Percentiles rank a stretch among this genome's conserved stretches.
These are phyloP conservation scores for Dolichoris vasculosae DNA, from an alignment of 1,140 invertebrate species.

Conservation along the genomic window DNA sequence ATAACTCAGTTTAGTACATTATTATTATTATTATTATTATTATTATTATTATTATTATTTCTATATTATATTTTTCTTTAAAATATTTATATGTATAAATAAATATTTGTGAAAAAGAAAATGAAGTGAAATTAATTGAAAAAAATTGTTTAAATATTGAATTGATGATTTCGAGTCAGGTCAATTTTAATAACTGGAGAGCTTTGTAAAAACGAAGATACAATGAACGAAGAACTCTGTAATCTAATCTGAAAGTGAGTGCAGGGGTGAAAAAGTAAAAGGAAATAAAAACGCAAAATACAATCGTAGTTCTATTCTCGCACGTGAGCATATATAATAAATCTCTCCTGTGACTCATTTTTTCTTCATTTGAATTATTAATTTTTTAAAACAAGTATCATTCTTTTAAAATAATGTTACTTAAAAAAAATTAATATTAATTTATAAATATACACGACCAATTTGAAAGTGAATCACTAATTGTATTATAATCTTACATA, in stretches of 20 bases:
- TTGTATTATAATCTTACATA: no score
- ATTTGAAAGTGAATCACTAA: no score
- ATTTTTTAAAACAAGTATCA: no score
- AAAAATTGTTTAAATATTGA: background rate
- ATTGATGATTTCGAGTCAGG: background rate
- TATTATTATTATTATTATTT: no score
- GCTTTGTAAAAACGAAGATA: slow-evolving; percentile 6
- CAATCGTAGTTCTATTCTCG: slow-evolving; percentile 13
- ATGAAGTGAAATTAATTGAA: background rate
- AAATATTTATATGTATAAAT: background rate
- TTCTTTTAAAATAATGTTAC: no score
- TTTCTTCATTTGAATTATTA: no score
- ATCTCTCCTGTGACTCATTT: background rate
- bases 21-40: no score
- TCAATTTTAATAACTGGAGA: slow-evolving; percentile 31
- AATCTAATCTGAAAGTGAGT: slow-evolving; percentile 27
- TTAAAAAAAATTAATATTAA: no score
- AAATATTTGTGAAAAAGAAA: background rate
- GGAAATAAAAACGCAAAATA: background rate
- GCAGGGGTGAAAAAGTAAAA: slow-evolving; percentile 26
- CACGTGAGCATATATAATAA: background rate
- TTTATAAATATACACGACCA: no score
- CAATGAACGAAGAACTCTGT: slow-evolving; percentile 4
- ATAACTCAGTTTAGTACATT: no score
- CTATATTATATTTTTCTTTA: no score